Conservation (phyloP, 2,797 vertebrate species). For the Argya squamiceps region DNA sequence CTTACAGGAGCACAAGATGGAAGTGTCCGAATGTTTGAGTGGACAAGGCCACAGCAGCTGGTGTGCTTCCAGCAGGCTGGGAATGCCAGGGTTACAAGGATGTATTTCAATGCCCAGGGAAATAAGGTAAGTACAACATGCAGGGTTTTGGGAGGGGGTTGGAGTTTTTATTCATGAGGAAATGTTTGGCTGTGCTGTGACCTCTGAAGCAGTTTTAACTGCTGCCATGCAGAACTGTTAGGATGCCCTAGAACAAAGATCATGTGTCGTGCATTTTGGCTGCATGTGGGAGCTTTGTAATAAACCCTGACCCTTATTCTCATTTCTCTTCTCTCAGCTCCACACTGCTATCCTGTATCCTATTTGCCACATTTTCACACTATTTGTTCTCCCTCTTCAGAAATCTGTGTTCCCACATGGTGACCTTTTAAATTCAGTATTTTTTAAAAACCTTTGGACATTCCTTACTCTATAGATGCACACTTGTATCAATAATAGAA, state of each 20-base stretch:
- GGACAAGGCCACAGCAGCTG: conserved; percentile 95
- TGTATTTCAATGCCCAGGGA: conserved; percentile 98
- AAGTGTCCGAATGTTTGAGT: conserved; percentile 98
- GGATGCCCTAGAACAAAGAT: not conserved
- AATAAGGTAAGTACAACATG: conserved; percentile 84
- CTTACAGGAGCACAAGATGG: conserved; percentile 98
- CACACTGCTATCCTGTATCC: not conserved
- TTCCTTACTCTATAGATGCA: not conserved
- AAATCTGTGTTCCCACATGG: not conserved
- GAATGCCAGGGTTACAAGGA: conserved; percentile 93
- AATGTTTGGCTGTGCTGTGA: not conserved
- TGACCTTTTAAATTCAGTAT: not conserved
- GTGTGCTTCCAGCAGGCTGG: conserved; percentile 97
- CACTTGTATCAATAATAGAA: not conserved
- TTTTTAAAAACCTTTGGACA: not conserved
- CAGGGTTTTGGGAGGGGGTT: fast-evolving
- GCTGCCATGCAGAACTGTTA: not conserved
- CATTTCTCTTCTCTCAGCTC: not conserved
- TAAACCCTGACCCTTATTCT: not conserved
- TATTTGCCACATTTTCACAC: not conserved
- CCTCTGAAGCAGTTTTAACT: not conserved
- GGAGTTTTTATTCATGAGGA: not conserved
- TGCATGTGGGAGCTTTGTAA: not conserved
- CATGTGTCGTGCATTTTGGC: not conserved
- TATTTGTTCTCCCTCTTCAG: not conserved